Conservation (phyloP, 2,888 invertebrate genomes). For the Ariolimax columbianus region DNA sequence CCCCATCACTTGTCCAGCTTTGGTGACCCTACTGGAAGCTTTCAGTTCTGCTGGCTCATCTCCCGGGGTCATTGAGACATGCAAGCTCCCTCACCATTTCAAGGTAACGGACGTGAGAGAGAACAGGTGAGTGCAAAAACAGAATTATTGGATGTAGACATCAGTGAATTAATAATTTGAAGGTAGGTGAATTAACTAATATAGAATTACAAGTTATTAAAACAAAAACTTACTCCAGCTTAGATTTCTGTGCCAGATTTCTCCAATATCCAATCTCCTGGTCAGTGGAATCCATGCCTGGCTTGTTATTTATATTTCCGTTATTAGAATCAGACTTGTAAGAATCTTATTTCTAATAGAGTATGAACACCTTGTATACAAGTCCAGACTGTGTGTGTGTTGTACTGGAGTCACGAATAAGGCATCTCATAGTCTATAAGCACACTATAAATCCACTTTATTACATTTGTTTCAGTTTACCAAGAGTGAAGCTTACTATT, state of each 20-base stretch:
- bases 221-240: slow-evolving; percentile 66
- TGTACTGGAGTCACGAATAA: not conserved
- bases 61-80: no score
- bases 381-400: not conserved
- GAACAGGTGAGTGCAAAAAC: not conserved
- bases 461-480: not conserved
- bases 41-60: no score
- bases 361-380: not conserved
- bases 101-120: no score
- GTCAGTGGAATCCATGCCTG: slow-evolving; percentile 61
- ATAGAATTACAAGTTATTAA: not conserved
- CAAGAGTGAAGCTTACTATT: not conserved
- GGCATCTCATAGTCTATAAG: not conserved
- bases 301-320: not conserved
- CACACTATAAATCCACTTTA: not conserved
- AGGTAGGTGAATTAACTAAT: not conserved
- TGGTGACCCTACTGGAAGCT: no score
- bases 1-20: no score
- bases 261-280: slow-evolving; percentile 70
- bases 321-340: not conserved
- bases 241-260: slow-evolving; percentile 65
- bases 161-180: not conserved
- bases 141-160: not conserved
- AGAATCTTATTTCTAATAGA: not conserved
- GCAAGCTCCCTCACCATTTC: no score